These are phyloP conservation scores for Drosophila repleta DNA, from an alignment of 1,140 invertebrate genomes.

Conservation along the genomic window DNA sequence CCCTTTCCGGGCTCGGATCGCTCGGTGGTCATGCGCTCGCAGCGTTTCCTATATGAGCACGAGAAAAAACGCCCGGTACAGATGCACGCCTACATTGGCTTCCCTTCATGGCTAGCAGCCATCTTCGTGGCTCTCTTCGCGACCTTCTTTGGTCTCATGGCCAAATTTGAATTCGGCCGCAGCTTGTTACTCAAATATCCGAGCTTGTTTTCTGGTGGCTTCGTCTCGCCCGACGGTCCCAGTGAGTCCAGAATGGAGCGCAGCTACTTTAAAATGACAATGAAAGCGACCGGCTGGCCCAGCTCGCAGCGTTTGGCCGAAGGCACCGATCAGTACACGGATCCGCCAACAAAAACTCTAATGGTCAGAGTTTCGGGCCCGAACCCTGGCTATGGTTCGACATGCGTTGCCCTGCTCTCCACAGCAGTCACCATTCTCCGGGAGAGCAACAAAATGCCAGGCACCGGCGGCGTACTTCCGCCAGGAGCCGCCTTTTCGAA, in stretches of 20 bases:
- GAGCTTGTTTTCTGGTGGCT: slow-evolving; percentile 89
- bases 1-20: slow-evolving; percentile 92
- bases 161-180: slow-evolving; percentile 87
- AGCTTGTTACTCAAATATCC: slow-evolving; percentile 90
- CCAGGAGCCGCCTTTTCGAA: slow-evolving; percentile 78
- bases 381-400: slow-evolving; percentile 94
- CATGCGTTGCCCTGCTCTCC: slow-evolving; percentile 89
- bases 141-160: slow-evolving; percentile 87
- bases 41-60: slow-evolving; percentile 89
- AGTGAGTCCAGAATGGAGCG: slow-evolving; percentile 87
- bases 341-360: slow-evolving; percentile 88
- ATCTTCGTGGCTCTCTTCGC: slow-evolving; percentile 85
- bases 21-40: slow-evolving; percentile 90
- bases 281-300: slow-evolving; percentile 92
- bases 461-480: slow-evolving; percentile 85
- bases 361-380: slow-evolving; percentile 86
- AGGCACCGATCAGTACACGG: slow-evolving; percentile 86
- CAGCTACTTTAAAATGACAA: slow-evolving; percentile 87
- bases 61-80: slow-evolving; percentile 90
- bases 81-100: slow-evolving; percentile 87
- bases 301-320: slow-evolving; percentile 87
- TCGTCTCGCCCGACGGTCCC: slow-evolving; percentile 88
- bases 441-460: slow-evolving; percentile 91
- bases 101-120: slow-evolving; percentile 79
- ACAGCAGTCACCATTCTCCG: slow-evolving; percentile 90